Evolutionary conservation across 2,888 invertebrate species (phyloP).

Genomic region (Lathronympha strigana): DNA sequence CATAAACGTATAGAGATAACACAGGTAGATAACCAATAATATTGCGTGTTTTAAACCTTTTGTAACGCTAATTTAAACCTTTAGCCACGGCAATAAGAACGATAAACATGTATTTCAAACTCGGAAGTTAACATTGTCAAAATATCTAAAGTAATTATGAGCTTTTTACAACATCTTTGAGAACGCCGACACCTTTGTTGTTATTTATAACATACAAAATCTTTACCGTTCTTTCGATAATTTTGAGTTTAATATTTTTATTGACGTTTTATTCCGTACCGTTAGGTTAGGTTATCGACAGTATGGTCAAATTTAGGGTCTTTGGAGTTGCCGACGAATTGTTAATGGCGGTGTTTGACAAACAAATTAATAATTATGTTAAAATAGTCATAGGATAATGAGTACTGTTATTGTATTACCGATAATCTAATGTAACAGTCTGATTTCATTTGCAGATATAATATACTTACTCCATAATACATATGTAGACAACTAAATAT

Average conservation of each 20-base stretch:
- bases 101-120: not conserved
- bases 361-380: too few relatives aligned
- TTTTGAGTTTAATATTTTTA: constrained; percentile 55
- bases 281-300: constrained; percentile 51
- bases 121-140: constrained; percentile 34
- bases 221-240: constrained; percentile 50
- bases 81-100: constrained; percentile 37
- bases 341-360: not conserved
- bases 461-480: too few relatives aligned
- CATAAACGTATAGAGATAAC: constrained; percentile 50
- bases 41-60: constrained; percentile 4
- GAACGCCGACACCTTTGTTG: constrained; percentile 58
- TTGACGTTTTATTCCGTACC: constrained; percentile 58
- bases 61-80: constrained; percentile 39
- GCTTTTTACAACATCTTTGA: constrained; percentile 67
- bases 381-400: too few relatives aligned
- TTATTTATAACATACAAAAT: constrained; percentile 60
- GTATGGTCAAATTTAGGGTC: constrained; percentile 26
- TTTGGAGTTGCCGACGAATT: constrained; percentile 20
- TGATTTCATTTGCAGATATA: too few relatives aligned
- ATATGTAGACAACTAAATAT: too few relatives aligned
- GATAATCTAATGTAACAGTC: too few relatives aligned
- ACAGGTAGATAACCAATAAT: constrained; percentile 44
- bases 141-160: constrained; percentile 61
- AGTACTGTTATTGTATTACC: too few relatives aligned